Evolutionary conservation across 2,113 vertebrate species (phyloP), one percentile per base, ranked within the genome.

Genomic region (Labrus mixtus): DNA sequence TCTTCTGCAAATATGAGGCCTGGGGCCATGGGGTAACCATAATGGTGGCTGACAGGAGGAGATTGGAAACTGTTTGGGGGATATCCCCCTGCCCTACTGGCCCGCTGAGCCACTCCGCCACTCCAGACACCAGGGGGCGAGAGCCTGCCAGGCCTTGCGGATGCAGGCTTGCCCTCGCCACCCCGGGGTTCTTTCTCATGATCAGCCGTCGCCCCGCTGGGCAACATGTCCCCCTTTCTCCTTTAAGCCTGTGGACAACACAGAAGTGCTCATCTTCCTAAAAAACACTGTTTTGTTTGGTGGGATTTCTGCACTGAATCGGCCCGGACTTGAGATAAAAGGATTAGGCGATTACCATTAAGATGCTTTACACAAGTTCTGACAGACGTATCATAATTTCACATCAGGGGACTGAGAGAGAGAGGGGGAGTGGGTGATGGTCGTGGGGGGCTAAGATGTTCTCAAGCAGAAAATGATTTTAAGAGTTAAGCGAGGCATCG

Each of bases 261-360:
- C 81, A 53, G 81, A 56, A 65, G 22, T 68, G 86, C 78, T 89
- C 92, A 87, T 90, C 90, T 86, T 77, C 74, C 11, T 83, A 80
- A 86, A 80, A 86, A 89, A 91, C 90, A 77, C 76, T 59, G 79
- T 88, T 92, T 89, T 89, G 90, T 93, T 90, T 91, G 83, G 82
- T 79, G 74, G 79, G 89, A 88, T 90, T 92, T 89, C 79, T 63
- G 73, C 81, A 68, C 76, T 88, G 91, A 90, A 92, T 92, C 57
- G 69, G 87, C 76, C 83, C 55, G 23, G 87, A 90, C 84, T 90
- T 73, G 69, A 91, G 91, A 92, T 93, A 93, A 94, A 93, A 82
- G 92, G 93, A 94, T 95, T 93, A 93, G 81, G 59, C 43, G 89
- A 92, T 91, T 93, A 93, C 91, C 86, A 76, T 89, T 89, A 81